Base-by-base conservation (phyloP, 1,140 invertebrate species). In the Rhynchophorus ferrugineus region DNA sequence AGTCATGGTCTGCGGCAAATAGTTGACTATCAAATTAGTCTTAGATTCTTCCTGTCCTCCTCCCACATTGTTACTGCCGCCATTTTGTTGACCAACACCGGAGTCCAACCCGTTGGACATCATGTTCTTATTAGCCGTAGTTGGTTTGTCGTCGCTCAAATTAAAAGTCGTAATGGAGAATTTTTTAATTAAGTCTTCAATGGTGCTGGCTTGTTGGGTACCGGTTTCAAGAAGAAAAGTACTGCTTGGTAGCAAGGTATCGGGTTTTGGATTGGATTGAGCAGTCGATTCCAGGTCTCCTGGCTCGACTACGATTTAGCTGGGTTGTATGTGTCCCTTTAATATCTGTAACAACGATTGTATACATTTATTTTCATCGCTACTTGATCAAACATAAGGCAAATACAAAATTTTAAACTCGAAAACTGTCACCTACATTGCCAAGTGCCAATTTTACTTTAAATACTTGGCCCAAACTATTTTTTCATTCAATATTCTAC, bases 21-120 rank as follows among this genome's bases (percentile, higher is more conserved):
- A 99, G 74, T 99, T 99, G 60, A 99, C 95, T 70, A 99, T 99
- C 57, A 99, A 81, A 77, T 99, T 99, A 42, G 91, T 95, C 77
- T 96, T 97, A 56, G 87, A 91, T 72, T 95, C 91, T 75, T 93
- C 90, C 61, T 84, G 79, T 61, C 82, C 80, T 48, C 74, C 76
- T 17, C 72, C 72, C 64, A 84, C 78, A 68, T 84, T 77, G 60
- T 83, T 77, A 71, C 75, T 75, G 63, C 80, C 79, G 54, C 80
- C 81, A 71, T 83, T 83, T 68, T 82, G 81, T 71, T 83, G 80
- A 43, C 78, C 77, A 59, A 81, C 75, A 17, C 61, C 62, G 51
- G 78, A 75, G 70, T 86, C 83, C 77, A 85, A 82, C 71, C 84
- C 87, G 77, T 89, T 89, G 73, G 84, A 85, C 85, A 88, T 88